Evolutionary conservation across 2,113 vertebrate genomes (phyloP), one percentile per base, ranked within the genome.

Genomic region (Puntigrus tetrazona): DNA sequence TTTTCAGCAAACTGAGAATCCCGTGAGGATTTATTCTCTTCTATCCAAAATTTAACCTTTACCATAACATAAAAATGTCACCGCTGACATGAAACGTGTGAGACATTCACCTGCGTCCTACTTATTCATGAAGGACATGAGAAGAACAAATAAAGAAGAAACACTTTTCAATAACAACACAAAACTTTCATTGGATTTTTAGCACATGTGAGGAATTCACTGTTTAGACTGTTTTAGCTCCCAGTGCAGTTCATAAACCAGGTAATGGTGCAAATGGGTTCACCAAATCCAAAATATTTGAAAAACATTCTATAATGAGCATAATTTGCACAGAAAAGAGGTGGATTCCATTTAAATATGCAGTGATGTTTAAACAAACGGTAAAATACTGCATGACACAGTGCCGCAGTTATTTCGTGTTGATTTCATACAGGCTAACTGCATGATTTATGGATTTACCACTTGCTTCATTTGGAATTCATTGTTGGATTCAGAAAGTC

Each of bases 41-140:
- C 43, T 20, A 59, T 10, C 29, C 34, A 74, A 69, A 34, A 55
- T 50, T 29, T 57, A 65, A 81, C 57, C 45, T 79, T 50, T 80
- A 25, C 52, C 7, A 5, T 74, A 73, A 75, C 27, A 78, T 52
- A 84, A 38, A 81, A 67, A 67, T 45, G 38, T 79, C 69, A 81
- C 25, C 16, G 34, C n/a, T 38, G 27, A 55, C 59, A 27, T 69
- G 47, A 80, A 27, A 52, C 25, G 7, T 27, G 25, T 45, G 7
- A 16, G 31, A 69, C 36, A 45, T 84, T 69, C 67, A 29, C 10
- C 20, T 2, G 5, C 76, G 70, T 57, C 38, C 38, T 77, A 87
- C 38, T 77, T 81, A 20, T 36, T 50, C 9, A 81, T 31, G 70
- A 52, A 78, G 52, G 45, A 55, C 18, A 77, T n/a, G 61, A 45